Evolutionary conservation across 2,888 invertebrate species (phyloP).

Genomic region (Melitaea athalia): DNA sequence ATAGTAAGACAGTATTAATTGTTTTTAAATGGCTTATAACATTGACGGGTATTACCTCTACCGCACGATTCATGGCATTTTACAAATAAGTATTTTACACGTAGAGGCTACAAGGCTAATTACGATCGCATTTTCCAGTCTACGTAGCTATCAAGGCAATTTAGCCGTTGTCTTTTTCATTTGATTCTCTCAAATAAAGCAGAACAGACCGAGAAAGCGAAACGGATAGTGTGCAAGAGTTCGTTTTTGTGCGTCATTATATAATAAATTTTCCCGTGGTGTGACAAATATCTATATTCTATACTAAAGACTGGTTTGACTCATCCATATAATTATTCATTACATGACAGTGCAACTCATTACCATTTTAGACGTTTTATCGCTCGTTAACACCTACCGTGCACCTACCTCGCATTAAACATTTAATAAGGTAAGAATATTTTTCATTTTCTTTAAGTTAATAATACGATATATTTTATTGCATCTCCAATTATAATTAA

Average conservation of each 20-base stretch:
- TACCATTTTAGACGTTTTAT: not conserved
- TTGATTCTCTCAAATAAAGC: slow-evolving; percentile 14
- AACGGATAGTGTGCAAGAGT: slow-evolving; percentile 32
- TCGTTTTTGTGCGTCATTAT: slow-evolving; percentile 39
- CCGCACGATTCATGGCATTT: not conserved
- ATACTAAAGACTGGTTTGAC: slow-evolving; percentile 7
- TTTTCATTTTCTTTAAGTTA: not conserved
- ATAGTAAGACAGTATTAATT: not conserved
- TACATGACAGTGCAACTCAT: slow-evolving; percentile 25
- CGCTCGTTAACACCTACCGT: not conserved
- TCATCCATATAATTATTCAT: slow-evolving; percentile 36
- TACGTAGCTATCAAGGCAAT: slow-evolving; percentile 25
- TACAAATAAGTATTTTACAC: slow-evolving; percentile 15
- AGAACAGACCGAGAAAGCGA: slow-evolving; percentile 25
- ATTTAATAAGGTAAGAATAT: not conserved
- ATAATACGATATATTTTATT: no score
- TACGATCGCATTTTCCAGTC: slow-evolving; percentile 61
- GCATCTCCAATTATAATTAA: no score
- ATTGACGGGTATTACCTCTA: not conserved
- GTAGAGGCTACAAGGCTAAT: slow-evolving; percentile 45
- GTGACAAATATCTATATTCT: slow-evolving; percentile 37
- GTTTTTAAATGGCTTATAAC: not conserved
- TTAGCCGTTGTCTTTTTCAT: slow-evolving; percentile 43
- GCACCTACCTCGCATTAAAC: no score
- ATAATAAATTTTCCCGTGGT: slow-evolving; percentile 43